Evolutionary conservation across 1,140 invertebrate species (phyloP), one percentile per base, ranked within the genome.

Genomic region (Vollenhovia emeryi): DNA sequence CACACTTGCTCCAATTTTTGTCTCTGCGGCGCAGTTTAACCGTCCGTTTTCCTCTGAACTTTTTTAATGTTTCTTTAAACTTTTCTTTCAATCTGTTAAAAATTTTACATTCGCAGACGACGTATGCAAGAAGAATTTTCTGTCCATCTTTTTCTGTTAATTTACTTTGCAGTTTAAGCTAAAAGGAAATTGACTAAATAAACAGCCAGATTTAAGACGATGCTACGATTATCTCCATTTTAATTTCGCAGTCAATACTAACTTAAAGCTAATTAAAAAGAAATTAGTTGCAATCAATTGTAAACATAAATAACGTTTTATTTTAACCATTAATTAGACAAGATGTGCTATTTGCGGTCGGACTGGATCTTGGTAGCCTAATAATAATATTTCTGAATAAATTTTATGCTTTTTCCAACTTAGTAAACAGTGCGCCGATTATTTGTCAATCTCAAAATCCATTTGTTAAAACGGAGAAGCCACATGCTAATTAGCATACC

Each of bases 11-110:
- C 84, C 84, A 87, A 79, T 87, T 90, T 87, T 90, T 69, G 64
- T 87, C 82, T 76, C 85, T 62, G 36, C 43, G 75, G 73, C 71
- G 64, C 74, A 73, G 57, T 59, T 83, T 83, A 89, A 87, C 87
- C 48, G 59, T 76, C 85, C 52, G 24, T 79, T 40, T 74, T 75
- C 78, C 86, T 30, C 3, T 69, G 30, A 79, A 55, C 73, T 62
- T 87, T 75, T 48, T 43, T 27, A 18, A 62, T 57, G 75, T 88
- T 84, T 13, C 57, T 18, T 66, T 75, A 84, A 90, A 89, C 86
- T 90, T 87, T 86, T 84, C 86, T 89, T 89, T 89, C 83, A 87
- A 83, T 86, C 52, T 76, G 74, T 55, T 78, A 27, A 64, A 50
- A 30, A 52, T 50, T 50, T 40, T 24, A 50, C 40, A 6, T 45